Evolutionary conservation across 2,888 invertebrate genomes (phyloP).

Genomic region (Xanthostigma xanthostigma): DNA sequence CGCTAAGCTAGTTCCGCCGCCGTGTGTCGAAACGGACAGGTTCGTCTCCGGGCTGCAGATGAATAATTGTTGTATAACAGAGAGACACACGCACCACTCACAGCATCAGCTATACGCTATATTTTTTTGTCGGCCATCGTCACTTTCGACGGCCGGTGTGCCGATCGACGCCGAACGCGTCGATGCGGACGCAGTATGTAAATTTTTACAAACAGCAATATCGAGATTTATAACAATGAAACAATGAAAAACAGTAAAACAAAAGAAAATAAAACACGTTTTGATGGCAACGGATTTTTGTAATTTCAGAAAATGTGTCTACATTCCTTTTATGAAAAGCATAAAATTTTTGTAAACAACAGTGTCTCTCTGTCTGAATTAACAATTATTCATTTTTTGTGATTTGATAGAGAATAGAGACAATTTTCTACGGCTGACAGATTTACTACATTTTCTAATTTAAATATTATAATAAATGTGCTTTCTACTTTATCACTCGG

Average conservation of each 20-base stretch:
- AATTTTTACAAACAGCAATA: no score
- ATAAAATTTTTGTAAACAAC: not conserved
- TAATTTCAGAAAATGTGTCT: slow-evolving; percentile 55
- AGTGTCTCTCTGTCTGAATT: slow-evolving; percentile 3
- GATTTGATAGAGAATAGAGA: not conserved
- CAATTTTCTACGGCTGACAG: not conserved
- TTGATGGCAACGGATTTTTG: no score
- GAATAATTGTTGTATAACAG: slow-evolving; percentile 30
- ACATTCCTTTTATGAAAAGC: slow-evolving; percentile 16
- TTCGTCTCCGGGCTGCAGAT: slow-evolving; percentile 25
- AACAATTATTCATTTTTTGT: slow-evolving; percentile 4
- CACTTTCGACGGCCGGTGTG: no score
- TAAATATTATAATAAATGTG: slow-evolving; percentile 1
- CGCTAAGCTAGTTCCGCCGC: slow-evolving; percentile 21
- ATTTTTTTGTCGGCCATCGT: no score
- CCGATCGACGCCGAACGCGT: no score
- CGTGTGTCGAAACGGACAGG: slow-evolving; percentile 9
- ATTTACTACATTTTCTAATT: no score
- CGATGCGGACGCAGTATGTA: no score
- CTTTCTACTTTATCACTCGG: slow-evolving; percentile 3
- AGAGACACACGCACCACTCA: slow-evolving; percentile 22
- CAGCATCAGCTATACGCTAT: not conserved
- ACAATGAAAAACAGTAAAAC: slow-evolving; percentile 20
- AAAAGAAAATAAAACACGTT: slow-evolving; percentile 15
- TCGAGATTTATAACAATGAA: slow-evolving; percentile 14